Percentiles rank a stretch among this genome's conserved stretches.
These are phyloP conservation scores for Hippocampus kuda DNA, from an alignment of 2,797 vertebrate genomes.

Conservation along the genomic window DNA sequence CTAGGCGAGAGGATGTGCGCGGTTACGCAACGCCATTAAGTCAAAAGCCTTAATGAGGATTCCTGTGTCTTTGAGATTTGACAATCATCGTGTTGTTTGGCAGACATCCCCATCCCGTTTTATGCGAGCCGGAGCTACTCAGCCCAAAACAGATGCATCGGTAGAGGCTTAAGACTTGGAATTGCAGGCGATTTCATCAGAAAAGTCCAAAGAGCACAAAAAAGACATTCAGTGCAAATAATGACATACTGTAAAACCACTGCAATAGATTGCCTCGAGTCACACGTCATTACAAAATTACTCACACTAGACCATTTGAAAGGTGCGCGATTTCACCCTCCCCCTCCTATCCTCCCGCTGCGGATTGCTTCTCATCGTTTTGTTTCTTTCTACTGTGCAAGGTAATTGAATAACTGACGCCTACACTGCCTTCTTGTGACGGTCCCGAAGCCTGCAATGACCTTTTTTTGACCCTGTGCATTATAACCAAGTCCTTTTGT, in stretches of 20 bases:
- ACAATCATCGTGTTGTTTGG: slow-evolving; percentile 7
- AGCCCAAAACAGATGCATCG: slow-evolving; percentile 1
- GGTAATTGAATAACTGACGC: neutral
- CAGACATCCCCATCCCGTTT: neutral
- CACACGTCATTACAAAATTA: neutral
- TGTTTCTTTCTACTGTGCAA: neutral
- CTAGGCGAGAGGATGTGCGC: slow-evolving; percentile 25
- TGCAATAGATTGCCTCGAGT: slow-evolving; percentile 1
- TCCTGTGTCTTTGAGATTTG: slow-evolving; percentile 23
- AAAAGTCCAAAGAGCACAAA: slow-evolving; percentile 3
- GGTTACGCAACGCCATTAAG: slow-evolving; percentile 49
- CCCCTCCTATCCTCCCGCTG: neutral
- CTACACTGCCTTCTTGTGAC: neutral
- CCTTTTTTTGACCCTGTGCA: neutral
- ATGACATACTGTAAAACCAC: neutral
- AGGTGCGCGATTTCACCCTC: neutral
- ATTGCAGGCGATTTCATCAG: slow-evolving; percentile 35
- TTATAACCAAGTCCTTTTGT: neutral
- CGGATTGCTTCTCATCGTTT: neutral
- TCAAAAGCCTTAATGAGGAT: slow-evolving; percentile 26
- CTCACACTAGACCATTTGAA: neutral
- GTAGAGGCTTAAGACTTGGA: neutral
- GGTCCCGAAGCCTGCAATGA: neutral
- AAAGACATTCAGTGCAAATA: slow-evolving; percentile 1
- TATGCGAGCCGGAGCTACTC: neutral